Conservation (phyloP, 2,888 invertebrate species). For the Drosophila phalerata region DNA sequence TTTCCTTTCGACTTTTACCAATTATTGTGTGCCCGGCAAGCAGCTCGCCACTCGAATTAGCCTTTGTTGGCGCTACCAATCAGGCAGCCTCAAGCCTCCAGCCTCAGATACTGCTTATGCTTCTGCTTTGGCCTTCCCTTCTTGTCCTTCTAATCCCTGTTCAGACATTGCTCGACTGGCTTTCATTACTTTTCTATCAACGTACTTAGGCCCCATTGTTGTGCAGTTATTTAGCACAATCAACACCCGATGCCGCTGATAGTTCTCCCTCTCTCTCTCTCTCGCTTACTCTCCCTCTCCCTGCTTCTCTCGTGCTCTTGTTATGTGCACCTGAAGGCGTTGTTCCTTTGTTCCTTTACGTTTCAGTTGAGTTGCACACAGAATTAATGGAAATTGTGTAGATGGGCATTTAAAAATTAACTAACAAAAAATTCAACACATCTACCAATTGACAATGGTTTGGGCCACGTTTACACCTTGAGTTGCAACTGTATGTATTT, state of each 20-base stretch:
- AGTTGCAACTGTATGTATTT: constrained; percentile 9
- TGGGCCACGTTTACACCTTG: background rate
- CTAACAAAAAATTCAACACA: constrained; percentile 9
- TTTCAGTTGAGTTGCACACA: constrained; percentile 66
- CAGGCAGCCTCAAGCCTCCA: constrained; percentile 44
- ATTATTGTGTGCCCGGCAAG: constrained; percentile 66
- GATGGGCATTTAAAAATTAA: constrained; percentile 46
- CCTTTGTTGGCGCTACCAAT: constrained; percentile 63
- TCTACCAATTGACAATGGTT: constrained; percentile 3
- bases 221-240: constrained; percentile 80
- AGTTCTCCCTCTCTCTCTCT: constrained; percentile 29
- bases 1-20: constrained; percentile 70
- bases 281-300: background rate
- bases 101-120: background rate
- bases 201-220: constrained; percentile 79
- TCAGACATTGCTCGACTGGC: constrained; percentile 32
- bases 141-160: background rate
- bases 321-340: constrained; percentile 55
- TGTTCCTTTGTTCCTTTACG: constrained; percentile 68
- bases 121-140: background rate
- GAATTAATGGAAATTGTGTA: constrained; percentile 73
- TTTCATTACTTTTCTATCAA: constrained; percentile 81
- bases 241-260: constrained; percentile 76
- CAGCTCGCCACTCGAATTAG: constrained; percentile 20
- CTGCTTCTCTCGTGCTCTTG: background rate